Evolutionary conservation across 1,140 invertebrate genomes (phyloP).

Genomic region (Anoplophora glabripennis): DNA sequence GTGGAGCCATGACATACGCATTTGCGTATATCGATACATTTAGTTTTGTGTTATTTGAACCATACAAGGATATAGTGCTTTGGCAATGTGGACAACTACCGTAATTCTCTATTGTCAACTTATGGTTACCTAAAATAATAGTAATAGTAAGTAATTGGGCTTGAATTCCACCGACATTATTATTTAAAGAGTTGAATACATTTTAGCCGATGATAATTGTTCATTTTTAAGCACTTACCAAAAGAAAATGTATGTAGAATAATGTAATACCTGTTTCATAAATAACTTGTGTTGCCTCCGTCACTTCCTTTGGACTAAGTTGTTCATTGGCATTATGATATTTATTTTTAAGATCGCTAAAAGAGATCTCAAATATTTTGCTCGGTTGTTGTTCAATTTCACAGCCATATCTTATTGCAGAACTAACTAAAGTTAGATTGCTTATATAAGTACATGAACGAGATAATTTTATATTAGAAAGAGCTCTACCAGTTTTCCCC

Average conservation of each 20-base stretch:
- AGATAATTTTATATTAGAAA: conserved; percentile 21
- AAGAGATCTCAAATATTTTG: conserved; percentile 2
- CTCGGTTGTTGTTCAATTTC: neutral
- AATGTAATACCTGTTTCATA: conserved; percentile 10
- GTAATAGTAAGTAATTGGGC: neutral
- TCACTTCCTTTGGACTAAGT: neutral
- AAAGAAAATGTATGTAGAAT: too few relatives aligned
- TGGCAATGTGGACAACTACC: conserved; percentile 34
- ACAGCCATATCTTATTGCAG: conserved; percentile 1
- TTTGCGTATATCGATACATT: conserved; percentile 31
- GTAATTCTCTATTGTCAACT: conserved; percentile 28
- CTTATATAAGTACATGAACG: neutral
- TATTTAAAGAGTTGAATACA: too few relatives aligned
- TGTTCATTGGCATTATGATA: conserved; percentile 11
- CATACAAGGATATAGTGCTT: conserved; percentile 23
- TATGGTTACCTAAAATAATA: conserved; percentile 16
- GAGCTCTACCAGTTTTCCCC: conserved; percentile 24
- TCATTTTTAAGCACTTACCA: too few relatives aligned
- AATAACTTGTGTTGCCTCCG: neutral
- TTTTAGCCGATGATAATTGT: too few relatives aligned
- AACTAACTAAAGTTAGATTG: neutral
- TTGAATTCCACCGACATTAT: too few relatives aligned
- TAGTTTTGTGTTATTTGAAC: conserved; percentile 22
- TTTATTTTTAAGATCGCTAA: conserved; percentile 9
- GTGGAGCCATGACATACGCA: conserved; percentile 39